Evolutionary conservation across 2,113 vertebrate genomes (phyloP), one percentile per base, ranked within the genome.

Genomic region (Piaya cayana): DNA sequence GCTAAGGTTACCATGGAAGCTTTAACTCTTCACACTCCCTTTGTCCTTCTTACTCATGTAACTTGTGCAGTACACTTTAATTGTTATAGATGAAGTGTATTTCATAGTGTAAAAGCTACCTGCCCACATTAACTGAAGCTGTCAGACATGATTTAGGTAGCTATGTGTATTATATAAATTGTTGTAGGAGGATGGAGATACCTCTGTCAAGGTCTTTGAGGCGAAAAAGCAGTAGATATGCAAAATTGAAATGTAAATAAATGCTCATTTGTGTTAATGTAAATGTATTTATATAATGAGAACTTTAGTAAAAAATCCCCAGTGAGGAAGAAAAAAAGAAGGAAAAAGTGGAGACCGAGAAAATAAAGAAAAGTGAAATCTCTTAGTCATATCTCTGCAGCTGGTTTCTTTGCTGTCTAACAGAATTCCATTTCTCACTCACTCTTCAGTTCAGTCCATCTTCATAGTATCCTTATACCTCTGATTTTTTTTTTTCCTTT

Each of bases 1-100:
- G 72, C 78, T 11, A 60, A 93, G 90, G 98, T 98, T 98, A 97
- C 98, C 97, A 97, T 98, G 98, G 98, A 98, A 98, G 95, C 97
- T 89, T 93, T 88, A 87, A 94, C 82, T 92, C 88, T 71, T 94
- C 78, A 21, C n/a, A 72, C 22, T 86, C 85, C 47, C 80, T 91
- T 70, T n/a, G 3, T 63, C 75, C 89, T 43, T 90, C 67, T 92
- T 90, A 36, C 34, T 90, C 50, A 23, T 11, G 7, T 81, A 90
- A 82, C 72, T 90, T 88, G 52, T 91, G 91, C 80, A 85, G 84
- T 65, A 36, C 4, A 14, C 94, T 95, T 95, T 97, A 97, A 98
- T 97, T 98, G 96, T 97, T 96, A 97, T 71, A 88, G 95, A 96
- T 97, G 88, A 95, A 95, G 63, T 68, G 29, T 96, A 88, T 97